phyloP scores from a whole-genome alignment of 2,113 vertebrate genomes.

The Chamaea fasciata region DNA sequence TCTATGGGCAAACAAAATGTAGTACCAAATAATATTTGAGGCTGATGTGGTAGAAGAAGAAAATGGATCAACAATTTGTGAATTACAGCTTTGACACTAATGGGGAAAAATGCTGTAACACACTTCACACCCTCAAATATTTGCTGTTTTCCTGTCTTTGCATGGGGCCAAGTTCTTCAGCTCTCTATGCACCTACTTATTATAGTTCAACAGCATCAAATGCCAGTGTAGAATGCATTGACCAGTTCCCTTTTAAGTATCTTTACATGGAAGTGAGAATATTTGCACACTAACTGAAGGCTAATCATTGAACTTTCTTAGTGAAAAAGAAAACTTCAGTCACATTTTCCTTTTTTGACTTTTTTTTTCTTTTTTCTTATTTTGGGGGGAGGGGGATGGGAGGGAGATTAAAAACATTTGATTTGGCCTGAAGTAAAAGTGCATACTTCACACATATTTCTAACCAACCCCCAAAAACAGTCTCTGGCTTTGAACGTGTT shows the following conservation, averaged over 20 bases:
- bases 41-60: conserved; percentile 57
- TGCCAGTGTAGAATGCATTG: conserved; percentile 32
- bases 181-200: neutral
- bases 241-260: conserved; percentile 70
- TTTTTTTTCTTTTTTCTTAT: neutral
- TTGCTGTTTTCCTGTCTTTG: neutral
- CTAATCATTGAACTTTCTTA: conserved; percentile 71
- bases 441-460: conserved; percentile 83
- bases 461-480: conserved; percentile 84
- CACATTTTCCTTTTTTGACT: conserved; percentile 49
- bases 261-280: conserved; percentile 72
- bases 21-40: conserved; percentile 69
- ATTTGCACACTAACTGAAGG: conserved; percentile 67
- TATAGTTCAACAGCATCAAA: conserved; percentile 21
- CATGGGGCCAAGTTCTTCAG: conserved; percentile 21
- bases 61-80: conserved; percentile 62
- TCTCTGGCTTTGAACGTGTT: conserved; percentile 82
- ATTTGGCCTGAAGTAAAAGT: conserved; percentile 88
- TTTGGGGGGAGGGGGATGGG: neutral
- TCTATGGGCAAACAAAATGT: conserved; percentile 49
- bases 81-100: conserved; percentile 65
- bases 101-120: conserved; percentile 35
- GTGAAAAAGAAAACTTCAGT: conserved; percentile 70
- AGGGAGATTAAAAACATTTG: conserved; percentile 83
- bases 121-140: conserved; percentile 56